Evolutionary conservation across 2,888 invertebrate genomes (phyloP).

Genomic region (Rhagonycha lutea): DNA sequence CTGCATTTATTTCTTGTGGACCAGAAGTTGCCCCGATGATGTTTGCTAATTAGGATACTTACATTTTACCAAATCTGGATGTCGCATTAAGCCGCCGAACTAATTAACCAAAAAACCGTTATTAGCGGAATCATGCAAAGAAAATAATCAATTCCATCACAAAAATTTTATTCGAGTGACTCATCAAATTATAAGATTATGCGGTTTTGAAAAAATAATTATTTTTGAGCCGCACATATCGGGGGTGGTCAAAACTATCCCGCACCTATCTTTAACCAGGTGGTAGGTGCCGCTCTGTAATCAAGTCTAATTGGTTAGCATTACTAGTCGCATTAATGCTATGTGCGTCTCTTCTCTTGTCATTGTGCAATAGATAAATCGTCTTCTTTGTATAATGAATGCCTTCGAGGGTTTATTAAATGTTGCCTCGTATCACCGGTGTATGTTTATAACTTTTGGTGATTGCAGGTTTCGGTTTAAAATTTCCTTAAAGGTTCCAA

Average conservation of each 20-base stretch:
- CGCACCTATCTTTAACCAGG: conserved; percentile 33
- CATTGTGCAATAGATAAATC: conserved; percentile 27
- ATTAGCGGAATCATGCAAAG: conserved; percentile 11
- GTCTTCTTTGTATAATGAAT: conserved; percentile 18
- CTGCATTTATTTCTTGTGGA: conserved; percentile 4
- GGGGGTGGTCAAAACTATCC: conserved; percentile 18
- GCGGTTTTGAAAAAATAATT: conserved; percentile 8
- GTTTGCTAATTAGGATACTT: background rate
- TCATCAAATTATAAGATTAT: conserved; percentile 20
- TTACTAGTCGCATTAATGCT: conserved; percentile 33
- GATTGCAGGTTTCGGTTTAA: conserved; percentile 11
- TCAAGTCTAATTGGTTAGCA: conserved; percentile 36
- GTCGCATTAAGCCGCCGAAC: background rate
- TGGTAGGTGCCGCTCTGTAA: conserved; percentile 36
- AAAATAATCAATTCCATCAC: conserved; percentile 25
- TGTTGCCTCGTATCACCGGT: conserved; percentile 22
- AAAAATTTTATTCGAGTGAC: conserved; percentile 24
- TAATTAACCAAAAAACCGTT: background rate
- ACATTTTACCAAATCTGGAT: background rate
- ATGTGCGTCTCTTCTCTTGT: conserved; percentile 28
- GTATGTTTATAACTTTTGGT: conserved; percentile 20
- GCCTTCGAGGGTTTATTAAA: conserved; percentile 29
- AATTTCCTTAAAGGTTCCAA: background rate
- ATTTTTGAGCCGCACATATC: conserved; percentile 13
- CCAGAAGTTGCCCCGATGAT: background rate